Percentiles rank a stretch among this genome's conserved stretches.
Evolutionary conservation across 2,113 vertebrate species (phyloP).

Genomic region (Daboia siamensis): DNA sequence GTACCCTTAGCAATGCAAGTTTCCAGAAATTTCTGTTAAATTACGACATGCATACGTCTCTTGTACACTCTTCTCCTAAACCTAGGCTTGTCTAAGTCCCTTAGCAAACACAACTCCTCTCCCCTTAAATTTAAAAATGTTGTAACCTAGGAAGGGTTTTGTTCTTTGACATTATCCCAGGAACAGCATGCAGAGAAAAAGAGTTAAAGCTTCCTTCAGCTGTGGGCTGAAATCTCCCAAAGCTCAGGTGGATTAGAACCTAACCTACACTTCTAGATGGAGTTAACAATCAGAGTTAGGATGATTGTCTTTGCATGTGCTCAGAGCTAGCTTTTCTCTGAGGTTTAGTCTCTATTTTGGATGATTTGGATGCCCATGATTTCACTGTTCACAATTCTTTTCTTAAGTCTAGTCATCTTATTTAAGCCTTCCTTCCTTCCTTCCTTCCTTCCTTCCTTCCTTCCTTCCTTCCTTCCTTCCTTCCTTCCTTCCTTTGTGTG

Average conservation of each 20-base stretch:
- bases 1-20: neutral
- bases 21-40: neutral
- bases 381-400: too few species aligned
- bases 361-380: too few species aligned
- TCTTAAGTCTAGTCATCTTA: too few species aligned
- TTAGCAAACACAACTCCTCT: neutral
- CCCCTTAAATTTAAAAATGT: neutral
- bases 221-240: neutral
- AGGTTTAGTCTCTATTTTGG: too few species aligned
- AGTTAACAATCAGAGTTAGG: neutral
- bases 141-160: neutral
- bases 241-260: neutral
- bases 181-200: neutral
- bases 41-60: neutral
- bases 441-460: neutral
- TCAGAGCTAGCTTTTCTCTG: too few species aligned
- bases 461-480: neutral
- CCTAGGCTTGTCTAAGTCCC: neutral
- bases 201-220: neutral
- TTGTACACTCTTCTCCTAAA: neutral
- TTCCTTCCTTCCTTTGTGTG: neutral
- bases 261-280: neutral
- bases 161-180: neutral
- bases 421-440: too few species aligned
- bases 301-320: neutral